Conservation (phyloP, 2,888 invertebrate species). For the Plebejus anna region DNA sequence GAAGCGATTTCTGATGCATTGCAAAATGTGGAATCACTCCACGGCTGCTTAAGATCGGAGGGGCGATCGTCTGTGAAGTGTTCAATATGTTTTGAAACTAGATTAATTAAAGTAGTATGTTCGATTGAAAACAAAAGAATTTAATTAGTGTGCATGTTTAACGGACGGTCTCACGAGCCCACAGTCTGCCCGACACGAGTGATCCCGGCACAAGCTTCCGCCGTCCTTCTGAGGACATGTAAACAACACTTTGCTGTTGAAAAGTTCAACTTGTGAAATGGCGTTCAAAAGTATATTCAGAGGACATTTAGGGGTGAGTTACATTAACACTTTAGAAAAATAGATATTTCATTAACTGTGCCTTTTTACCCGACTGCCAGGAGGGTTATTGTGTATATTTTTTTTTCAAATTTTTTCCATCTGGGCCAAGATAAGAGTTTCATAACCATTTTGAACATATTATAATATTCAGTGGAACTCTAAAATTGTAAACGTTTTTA, state of each 20-base stretch:
- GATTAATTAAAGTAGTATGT: slow-evolving; percentile 16
- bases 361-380: no score
- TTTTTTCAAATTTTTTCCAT: not conserved
- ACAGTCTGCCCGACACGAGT: slow-evolving; percentile 11
- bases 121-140: slow-evolving; percentile 47
- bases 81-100: slow-evolving; percentile 4
- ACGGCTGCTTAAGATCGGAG: not conserved
- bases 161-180: slow-evolving; percentile 39
- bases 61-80: not conserved
- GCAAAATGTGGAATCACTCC: slow-evolving; percentile 15
- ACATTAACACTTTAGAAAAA: not conserved
- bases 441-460: not conserved
- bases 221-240: slow-evolving; percentile 42
- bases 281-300: not conserved
- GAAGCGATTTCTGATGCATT: slow-evolving; percentile 6
- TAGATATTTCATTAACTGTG: not conserved
- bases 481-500: no score
- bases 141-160: slow-evolving; percentile 52
- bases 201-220: slow-evolving; percentile 42
- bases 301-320: slow-evolving; percentile 13
- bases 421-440: not conserved
- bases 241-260: slow-evolving; percentile 37
- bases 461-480: no score
- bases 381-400: no score
- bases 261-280: slow-evolving; percentile 9